These are phyloP conservation scores for Oconnorella tubifera DNA, from an alignment of 2,888 invertebrate species.

Conservation along the genomic window DNA sequence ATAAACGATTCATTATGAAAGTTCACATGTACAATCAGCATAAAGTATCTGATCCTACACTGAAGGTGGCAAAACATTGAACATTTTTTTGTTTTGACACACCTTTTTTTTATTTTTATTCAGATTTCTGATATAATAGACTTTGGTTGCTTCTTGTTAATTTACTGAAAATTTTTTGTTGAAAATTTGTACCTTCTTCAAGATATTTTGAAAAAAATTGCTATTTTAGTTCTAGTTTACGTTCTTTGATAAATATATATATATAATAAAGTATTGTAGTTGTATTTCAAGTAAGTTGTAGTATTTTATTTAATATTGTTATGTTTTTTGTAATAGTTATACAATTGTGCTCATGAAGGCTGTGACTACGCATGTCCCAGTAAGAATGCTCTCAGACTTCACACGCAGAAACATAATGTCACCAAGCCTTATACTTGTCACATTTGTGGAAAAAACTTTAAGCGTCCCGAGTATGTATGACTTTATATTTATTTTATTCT, in stretches of 20 bases:
- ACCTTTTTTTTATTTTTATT: too few species aligned
- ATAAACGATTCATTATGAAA: conserved; percentile 12
- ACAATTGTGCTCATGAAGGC: conserved; percentile 14
- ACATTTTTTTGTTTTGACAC: too few species aligned
- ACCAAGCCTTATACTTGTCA: conserved; percentile 12
- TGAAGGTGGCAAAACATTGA: conserved; percentile 10
- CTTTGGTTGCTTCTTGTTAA: too few species aligned
- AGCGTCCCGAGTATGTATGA: conserved; percentile 12
- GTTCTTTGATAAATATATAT: not conserved
- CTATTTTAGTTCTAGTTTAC: not conserved
- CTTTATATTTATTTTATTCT: not conserved
- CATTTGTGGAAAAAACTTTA: conserved; percentile 17
- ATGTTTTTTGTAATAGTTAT: too few species aligned
- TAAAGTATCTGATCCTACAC: conserved; percentile 13
- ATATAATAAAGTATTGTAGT: not conserved
- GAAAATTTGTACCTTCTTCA: not conserved
- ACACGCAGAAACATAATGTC: conserved; percentile 10
- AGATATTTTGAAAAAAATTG: not conserved
- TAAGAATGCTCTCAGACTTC: conserved; percentile 12
- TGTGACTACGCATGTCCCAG: conserved; percentile 14
- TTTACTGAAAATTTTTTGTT: too few species aligned
- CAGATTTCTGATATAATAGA: too few species aligned
- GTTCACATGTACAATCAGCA: conserved; percentile 17
- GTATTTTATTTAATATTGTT: too few species aligned
- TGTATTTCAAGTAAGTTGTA: too few species aligned